phyloP scores from a whole-genome alignment of 2,888 invertebrate genomes.

The Apomyelois bistriatella region DNA sequence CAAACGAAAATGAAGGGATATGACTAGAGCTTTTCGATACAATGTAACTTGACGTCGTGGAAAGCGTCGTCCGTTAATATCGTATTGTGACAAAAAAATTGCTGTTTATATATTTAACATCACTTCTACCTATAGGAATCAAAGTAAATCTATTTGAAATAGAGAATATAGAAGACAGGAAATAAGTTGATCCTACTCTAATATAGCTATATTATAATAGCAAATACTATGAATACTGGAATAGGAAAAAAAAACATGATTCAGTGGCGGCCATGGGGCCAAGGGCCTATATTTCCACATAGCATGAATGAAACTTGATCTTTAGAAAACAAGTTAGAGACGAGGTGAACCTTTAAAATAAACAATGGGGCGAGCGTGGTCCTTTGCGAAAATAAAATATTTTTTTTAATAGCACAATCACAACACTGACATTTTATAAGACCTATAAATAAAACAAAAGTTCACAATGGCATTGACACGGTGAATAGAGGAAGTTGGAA shows the following conservation, averaged over 20 bases:
- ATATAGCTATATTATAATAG: no score
- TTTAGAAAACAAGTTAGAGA: conserved; percentile 46
- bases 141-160: no score
- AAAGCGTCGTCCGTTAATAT: background rate
- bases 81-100: background rate
- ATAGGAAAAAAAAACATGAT: background rate
- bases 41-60: background rate
- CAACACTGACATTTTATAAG: conserved; percentile 2
- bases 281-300: conserved; percentile 18
- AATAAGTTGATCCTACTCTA: no score
- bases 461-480: background rate
- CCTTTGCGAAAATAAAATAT: conserved; percentile 21
- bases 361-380: conserved; percentile 47
- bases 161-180: no score
- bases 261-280: background rate
- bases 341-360: conserved; percentile 22
- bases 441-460: background rate
- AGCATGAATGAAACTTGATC: conserved; percentile 47
- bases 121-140: no score
- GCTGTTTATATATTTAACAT: no score
- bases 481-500: no score
- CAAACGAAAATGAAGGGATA: background rate
- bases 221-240: no score
- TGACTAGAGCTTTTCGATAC: background rate
- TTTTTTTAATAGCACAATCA: no score